Evolutionary conservation across 1,140 invertebrate genomes (phyloP).

Genomic region (Hormaphis cornu): DNA sequence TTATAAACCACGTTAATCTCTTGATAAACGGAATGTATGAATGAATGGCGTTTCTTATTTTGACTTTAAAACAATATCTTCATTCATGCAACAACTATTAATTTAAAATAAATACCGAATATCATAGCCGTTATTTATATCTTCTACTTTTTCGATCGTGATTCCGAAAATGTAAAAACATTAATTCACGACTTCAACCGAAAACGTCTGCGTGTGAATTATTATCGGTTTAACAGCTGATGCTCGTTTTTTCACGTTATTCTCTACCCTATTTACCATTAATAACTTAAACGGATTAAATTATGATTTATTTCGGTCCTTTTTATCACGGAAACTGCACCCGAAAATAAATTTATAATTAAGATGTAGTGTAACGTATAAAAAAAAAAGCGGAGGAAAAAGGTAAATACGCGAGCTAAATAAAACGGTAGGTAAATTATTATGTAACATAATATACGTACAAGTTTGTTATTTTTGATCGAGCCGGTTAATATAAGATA

Average conservation of each 20-base stretch:
- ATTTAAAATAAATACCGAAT: background rate
- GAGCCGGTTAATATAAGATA: no score
- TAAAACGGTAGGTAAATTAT: no score
- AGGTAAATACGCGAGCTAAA: no score
- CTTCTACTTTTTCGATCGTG: background rate
- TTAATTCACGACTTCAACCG: background rate
- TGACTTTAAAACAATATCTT: background rate
- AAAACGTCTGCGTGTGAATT: constrained; percentile 9
- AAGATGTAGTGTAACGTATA: background rate
- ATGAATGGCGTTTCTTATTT: no score
- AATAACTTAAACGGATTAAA: constrained; percentile 23
- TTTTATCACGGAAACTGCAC: background rate
- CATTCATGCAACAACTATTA: background rate
- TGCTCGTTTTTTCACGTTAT: constrained; percentile 9
- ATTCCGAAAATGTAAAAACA: constrained; percentile 1
- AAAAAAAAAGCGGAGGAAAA: no score
- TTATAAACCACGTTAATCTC: no score
- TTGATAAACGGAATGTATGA: no score
- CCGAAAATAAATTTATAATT: constrained; percentile 17
- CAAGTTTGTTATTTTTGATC: no score
- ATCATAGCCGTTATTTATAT: background rate
- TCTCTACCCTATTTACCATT: constrained; percentile 1
- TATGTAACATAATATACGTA: no score
- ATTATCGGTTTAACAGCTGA: constrained; percentile 11
- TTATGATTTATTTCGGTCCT: constrained; percentile 3